phyloP scores from a whole-genome alignment of 2,797 vertebrate genomes.

The Parambassis ranga region DNA sequence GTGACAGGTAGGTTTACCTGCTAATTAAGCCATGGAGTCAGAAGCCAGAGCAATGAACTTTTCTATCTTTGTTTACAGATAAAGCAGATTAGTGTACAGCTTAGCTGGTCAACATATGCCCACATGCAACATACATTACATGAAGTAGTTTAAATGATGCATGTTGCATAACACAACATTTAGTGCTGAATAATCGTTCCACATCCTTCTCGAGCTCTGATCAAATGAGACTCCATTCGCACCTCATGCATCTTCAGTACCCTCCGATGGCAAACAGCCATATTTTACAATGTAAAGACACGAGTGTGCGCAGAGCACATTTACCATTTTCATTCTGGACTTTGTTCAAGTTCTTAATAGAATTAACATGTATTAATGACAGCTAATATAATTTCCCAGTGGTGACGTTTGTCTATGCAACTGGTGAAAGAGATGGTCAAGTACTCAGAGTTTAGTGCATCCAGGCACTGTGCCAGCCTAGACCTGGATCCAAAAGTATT shows the following conservation, averaged over 20 bases:
- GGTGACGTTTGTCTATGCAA: slow-evolving; percentile 5
- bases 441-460: not conserved
- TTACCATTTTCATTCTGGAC: not conserved
- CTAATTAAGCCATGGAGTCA: too few relatives aligned
- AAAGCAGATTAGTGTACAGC: too few relatives aligned
- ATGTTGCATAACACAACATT: not conserved
- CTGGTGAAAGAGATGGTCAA: not conserved
- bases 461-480: not conserved
- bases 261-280: not conserved
- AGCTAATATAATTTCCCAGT: not conserved
- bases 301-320: not conserved
- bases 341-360: not conserved
- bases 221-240: not conserved
- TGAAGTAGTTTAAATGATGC: too few relatives aligned
- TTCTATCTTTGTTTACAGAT: too few relatives aligned
- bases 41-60: too few relatives aligned
- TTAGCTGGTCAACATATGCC: too few relatives aligned
- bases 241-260: not conserved
- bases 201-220: not conserved
- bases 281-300: not conserved
- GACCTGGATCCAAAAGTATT: not conserved
- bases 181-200: fast-evolving
- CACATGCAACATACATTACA: not conserved
- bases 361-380: slow-evolving; percentile 2
- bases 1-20: too few relatives aligned